These are phyloP conservation scores for Stegodyphus mimosarum DNA, from an alignment of 1,140 invertebrate genomes.

Conservation along the genomic window DNA sequence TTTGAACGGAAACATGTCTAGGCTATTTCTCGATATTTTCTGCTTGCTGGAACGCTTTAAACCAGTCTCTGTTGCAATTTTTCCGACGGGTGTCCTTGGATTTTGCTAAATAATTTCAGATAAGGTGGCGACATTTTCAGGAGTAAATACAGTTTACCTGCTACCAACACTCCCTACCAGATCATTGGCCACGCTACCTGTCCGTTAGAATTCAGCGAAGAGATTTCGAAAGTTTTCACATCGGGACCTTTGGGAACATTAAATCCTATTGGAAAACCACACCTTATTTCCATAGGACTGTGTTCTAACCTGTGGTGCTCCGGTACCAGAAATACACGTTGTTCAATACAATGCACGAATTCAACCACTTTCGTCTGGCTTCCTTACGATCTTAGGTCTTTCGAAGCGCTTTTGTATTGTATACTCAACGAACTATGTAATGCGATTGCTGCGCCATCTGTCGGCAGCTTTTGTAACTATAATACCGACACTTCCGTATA, in stretches of 20 bases:
- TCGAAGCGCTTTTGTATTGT: neutral
- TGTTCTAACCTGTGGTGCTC: neutral
- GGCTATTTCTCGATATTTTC: neutral
- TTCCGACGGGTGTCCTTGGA: neutral
- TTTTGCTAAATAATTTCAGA: neutral
- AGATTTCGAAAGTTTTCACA: neutral
- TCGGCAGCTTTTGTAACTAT: neutral
- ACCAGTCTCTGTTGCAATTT: neutral
- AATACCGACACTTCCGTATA: neutral
- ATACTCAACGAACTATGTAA: neutral
- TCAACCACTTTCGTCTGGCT: neutral
- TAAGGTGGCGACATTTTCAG: neutral
- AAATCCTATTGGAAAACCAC: neutral
- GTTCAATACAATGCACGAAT: neutral
- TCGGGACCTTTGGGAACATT: neutral
- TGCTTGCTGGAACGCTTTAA: neutral
- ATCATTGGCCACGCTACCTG: neutral
- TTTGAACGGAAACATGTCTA: neutral
- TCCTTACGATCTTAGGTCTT: neutral
- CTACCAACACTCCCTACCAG: neutral
- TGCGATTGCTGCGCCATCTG: neutral
- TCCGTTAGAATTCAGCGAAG: neutral
- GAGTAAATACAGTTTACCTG: neutral
- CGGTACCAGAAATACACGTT: neutral
- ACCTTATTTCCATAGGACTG: neutral